A percentile compares a stretch with the other conserved stretches of the same genome.
Evolutionary conservation across 2,113 vertebrate genomes (phyloP).

Genomic region (Mesitornis unicolor): DNA sequence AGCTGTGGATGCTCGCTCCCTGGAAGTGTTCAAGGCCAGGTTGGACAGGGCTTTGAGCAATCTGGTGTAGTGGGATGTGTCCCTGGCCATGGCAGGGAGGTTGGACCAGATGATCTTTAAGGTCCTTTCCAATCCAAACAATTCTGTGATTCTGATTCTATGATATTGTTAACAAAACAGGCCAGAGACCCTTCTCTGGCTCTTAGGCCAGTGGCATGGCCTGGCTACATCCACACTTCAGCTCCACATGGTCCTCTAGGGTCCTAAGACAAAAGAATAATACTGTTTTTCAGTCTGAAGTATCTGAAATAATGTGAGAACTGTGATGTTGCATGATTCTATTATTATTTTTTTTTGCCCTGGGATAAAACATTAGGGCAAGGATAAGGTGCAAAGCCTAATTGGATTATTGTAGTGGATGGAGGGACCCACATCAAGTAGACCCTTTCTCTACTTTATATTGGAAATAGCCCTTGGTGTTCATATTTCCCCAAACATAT

Average conservation of each 20-base stretch:
- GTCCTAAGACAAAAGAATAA: neutral
- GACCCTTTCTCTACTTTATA: neutral
- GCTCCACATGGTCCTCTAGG: neutral
- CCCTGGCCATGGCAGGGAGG: too few relatives aligned
- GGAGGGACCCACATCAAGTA: neutral
- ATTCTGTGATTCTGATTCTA: too few relatives aligned
- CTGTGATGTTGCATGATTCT: fast-evolving
- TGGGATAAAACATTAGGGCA: neutral
- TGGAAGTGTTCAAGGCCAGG: too few relatives aligned
- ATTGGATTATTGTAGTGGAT: neutral
- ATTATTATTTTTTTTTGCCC: neutral
- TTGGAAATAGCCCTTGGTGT: neutral
- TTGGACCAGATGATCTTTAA: too few relatives aligned
- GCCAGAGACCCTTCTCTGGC: neutral
- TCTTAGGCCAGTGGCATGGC: neutral
- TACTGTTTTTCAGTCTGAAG: neutral
- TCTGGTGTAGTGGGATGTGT: too few relatives aligned
- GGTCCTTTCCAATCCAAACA: too few relatives aligned
- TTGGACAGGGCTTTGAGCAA: too few relatives aligned
- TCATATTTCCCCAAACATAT: neutral
- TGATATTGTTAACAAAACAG: neutral
- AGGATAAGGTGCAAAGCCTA: neutral
- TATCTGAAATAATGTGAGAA: neutral
- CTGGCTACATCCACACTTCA: neutral
- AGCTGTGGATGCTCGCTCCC: too few relatives aligned